phyloP scores from a whole-genome alignment of 2,888 invertebrate genomes.

The Pammene aurita region DNA sequence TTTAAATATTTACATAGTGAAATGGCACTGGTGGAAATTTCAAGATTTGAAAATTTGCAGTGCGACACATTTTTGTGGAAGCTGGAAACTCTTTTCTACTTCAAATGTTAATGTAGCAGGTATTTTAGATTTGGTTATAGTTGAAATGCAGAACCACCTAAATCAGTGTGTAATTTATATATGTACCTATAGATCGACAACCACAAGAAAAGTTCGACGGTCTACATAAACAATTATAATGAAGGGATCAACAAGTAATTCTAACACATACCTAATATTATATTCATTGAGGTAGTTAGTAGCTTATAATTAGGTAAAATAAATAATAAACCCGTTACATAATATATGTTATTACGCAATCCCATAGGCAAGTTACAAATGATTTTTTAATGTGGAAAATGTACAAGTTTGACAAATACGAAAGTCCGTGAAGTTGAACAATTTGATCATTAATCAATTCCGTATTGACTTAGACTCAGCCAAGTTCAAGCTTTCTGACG shows the following conservation, averaged over 20 bases:
- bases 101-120: background rate
- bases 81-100: background rate
- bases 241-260: conserved; percentile 5
- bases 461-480: conserved; percentile 16
- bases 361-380: background rate
- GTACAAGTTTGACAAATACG: conserved; percentile 17
- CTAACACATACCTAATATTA: background rate
- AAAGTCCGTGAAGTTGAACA: conserved; percentile 12
- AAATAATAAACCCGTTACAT: background rate
- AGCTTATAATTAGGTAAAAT: background rate
- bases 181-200: too few species aligned
- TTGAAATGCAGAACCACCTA: too few species aligned
- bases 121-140: background rate
- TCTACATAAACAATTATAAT: background rate
- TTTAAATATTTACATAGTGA: conserved; percentile 7
- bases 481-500: conserved; percentile 23
- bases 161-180: too few species aligned
- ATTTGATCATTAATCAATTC: conserved; percentile 30
- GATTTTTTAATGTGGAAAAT: background rate
- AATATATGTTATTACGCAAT: background rate
- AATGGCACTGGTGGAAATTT: background rate
- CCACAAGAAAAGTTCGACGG: background rate
- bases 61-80: background rate
- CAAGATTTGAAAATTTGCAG: background rate
- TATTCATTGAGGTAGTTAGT: background rate